Base-by-base conservation (phyloP, 2,797 vertebrate genomes). In the Rhincodon typus region DNA sequence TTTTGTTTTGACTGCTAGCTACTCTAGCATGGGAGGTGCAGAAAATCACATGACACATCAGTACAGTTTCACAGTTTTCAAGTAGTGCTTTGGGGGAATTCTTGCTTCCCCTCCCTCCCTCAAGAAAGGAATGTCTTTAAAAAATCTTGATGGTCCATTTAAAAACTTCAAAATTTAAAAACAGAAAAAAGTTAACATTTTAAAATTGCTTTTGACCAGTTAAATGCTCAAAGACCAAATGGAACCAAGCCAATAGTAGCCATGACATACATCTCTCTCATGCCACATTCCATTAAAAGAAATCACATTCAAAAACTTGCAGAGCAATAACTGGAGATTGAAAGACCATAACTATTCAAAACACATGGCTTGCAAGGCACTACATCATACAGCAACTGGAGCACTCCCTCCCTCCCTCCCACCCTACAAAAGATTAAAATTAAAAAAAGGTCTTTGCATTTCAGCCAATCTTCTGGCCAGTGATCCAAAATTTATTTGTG, bases 31-130 rank as follows among this genome's bases (percentile, higher is more conserved):
- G 70, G 70, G 94, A 95, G 50, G 70, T 74, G 72, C 30, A 34
- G 30, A 30, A 50, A 69, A 27, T 72, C 69, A 94, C 93, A 50
- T 72, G 88, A 66, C 72, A 94, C 27, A 70, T 94, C 38, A 77
- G 38, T 94, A 84, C 79, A 95, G 42, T 95, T 95, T 95, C 94
- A 74, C 69, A 77, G 94, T 77, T 95, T 74, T 77, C 38, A 91
- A 57, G 74, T 46, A 70, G 72, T 94, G 94, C 94, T 94, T 70
- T 46, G 94, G 69, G 69, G 57, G 25, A 62, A 12, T 62, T 62
- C 57, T 88, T 69, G n/a, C n/a, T 94, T 69, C 38, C 21, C 94
- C 93, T n/a, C 93, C 93, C 93, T 72, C 25, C 90, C 90, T 6
- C 38, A 38, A 94, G 25, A 91, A 91, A 66, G 88, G 34, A 91